Evolutionary conservation across 2,113 vertebrate species (phyloP).

Genomic region (Narcine bancroftii): DNA sequence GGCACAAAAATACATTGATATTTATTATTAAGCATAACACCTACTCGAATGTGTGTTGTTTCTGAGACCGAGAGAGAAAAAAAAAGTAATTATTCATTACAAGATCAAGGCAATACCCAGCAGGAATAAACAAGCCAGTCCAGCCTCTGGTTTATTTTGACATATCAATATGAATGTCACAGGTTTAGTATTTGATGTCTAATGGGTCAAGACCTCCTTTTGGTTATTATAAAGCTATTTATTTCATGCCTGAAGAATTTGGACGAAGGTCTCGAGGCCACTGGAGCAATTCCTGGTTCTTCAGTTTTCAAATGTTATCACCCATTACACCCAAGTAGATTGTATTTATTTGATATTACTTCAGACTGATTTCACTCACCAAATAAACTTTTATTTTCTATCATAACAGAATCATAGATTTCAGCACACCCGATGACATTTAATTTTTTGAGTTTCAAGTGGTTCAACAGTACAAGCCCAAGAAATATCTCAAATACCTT

Average conservation of each 20-base stretch:
- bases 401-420: not conserved
- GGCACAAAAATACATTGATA: not conserved
- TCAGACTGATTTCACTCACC: not conserved
- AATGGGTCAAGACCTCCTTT: not conserved
- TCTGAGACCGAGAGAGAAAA: not conserved
- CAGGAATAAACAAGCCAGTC: not conserved
- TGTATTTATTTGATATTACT: not conserved
- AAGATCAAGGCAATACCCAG: not conserved
- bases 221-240: conserved; percentile 34
- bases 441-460: not conserved
- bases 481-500: not conserved
- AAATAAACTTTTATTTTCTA: conserved; percentile 26
- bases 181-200: not conserved
- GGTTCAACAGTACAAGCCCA: not conserved
- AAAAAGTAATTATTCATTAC: not conserved
- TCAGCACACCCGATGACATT: not conserved
- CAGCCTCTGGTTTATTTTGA: not conserved
- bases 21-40: not conserved
- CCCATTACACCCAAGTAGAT: not conserved
- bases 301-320: not conserved
- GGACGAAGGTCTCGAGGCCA: not conserved
- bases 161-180: not conserved
- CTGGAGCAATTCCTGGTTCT: not conserved
- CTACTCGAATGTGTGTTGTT: not conserved
- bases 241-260: conserved; percentile 28